Percentiles rank a stretch among this genome's conserved stretches.
phyloP scores from a whole-genome alignment of 2,888 invertebrate genomes.

The Drosophila kuntzei region DNA sequence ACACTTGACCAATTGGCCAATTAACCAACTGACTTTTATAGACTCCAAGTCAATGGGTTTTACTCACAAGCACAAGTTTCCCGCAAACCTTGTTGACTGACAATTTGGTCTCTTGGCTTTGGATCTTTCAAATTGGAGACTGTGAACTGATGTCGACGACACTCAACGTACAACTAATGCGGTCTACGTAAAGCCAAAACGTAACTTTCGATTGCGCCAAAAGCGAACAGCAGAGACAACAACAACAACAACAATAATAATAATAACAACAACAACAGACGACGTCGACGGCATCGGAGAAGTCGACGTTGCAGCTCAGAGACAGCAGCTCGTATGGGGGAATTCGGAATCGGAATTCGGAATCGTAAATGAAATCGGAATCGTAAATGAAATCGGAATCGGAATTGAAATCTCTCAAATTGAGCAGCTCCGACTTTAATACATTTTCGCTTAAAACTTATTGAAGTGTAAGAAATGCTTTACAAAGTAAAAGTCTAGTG shows the following conservation, averaged over 20 bases:
- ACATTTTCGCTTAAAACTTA: too few relatives aligned
- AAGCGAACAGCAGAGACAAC: slow-evolving; percentile 43
- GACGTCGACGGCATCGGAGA: slow-evolving; percentile 2
- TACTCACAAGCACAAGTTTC: slow-evolving; percentile 23
- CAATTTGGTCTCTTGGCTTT: neutral
- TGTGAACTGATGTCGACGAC: slow-evolving; percentile 71
- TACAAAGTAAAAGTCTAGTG: too few relatives aligned
- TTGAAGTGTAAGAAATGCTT: too few relatives aligned
- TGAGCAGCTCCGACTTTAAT: too few relatives aligned
- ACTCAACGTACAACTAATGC: slow-evolving; percentile 72
- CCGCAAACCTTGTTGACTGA: slow-evolving; percentile 3
- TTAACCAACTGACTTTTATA: neutral
- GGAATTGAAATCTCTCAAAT: too few relatives aligned
- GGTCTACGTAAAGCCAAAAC: slow-evolving; percentile 73
- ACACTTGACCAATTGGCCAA: slow-evolving; percentile 16
- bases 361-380: slow-evolving; percentile 17
- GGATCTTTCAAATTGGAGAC: slow-evolving; percentile 10
- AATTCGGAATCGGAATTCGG: slow-evolving; percentile 12
- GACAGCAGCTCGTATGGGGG: slow-evolving; percentile 11
- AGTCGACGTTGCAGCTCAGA: slow-evolving; percentile 21
- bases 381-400: slow-evolving; percentile 16
- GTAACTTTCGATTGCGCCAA: slow-evolving; percentile 80
- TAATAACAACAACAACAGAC: neutral
- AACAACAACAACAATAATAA: neutral
- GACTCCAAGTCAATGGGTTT: neutral